phyloP scores from a whole-genome alignment of 2,797 vertebrate genomes.

The Darevskia mixta region DNA sequence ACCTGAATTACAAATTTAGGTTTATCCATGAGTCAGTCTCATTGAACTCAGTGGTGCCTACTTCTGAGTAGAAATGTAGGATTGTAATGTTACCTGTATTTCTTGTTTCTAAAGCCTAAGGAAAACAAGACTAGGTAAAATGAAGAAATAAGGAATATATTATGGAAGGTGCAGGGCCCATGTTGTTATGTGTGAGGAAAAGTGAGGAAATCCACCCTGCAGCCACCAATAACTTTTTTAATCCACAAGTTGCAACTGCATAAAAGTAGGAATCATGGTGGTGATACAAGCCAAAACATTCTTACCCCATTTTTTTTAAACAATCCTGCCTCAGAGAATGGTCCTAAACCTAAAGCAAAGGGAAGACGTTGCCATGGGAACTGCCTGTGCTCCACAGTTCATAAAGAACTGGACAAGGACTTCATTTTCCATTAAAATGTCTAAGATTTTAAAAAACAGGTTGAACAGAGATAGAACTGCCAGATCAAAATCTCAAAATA shows the following conservation, averaged over 20 bases:
- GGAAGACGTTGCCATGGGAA: conserved; percentile 13
- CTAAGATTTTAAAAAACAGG: conserved; percentile 19
- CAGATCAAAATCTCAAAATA: conserved; percentile 20
- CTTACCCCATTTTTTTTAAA: background rate
- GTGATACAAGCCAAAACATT: background rate
- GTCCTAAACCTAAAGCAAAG: background rate
- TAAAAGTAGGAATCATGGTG: background rate
- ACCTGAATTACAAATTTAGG: conserved; percentile 55
- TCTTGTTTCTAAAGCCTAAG: conserved; percentile 3
- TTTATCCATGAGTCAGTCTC: no score
- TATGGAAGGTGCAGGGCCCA: background rate
- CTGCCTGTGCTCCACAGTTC: conserved; percentile 4
- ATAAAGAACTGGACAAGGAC: background rate
- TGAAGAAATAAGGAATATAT: background rate
- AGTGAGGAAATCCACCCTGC: no score
- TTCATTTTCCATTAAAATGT: conserved; percentile 5
- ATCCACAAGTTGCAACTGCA: background rate
- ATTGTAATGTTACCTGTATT: background rate
- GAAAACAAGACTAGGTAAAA: conserved; percentile 44
- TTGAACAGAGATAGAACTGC: background rate
- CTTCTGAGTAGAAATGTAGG: no score
- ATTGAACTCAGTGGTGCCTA: no score
- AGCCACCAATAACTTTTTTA: background rate
- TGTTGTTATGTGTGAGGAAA: background rate
- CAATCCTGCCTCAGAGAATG: background rate